Base-by-base conservation (phyloP, 2,113 vertebrate species). In the Myxocyprinus asiaticus region DNA sequence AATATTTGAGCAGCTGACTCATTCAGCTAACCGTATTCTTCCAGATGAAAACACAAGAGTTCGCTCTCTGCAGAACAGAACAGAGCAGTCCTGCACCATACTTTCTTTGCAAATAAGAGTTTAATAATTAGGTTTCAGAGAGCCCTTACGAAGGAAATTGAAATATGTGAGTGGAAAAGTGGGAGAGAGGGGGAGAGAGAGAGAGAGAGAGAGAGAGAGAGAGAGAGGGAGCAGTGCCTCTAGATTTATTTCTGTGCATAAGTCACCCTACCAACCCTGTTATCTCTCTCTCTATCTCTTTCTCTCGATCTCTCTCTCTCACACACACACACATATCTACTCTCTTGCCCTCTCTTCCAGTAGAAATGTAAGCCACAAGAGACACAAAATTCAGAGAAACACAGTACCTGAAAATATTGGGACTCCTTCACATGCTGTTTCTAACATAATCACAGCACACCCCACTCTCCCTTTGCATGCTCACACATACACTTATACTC, bases 1-100 rank as follows among this genome's bases (percentile, higher is more conserved):
- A 91, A 90, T 89, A 87, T 86, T 86, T 85, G 82, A 82, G 85
- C 79, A 75, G 79, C 90, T 90, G 86, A 88, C 87, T 90, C 90
- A 90, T 84, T 88, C 48, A 82, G 76, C 68, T 80, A 83, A 85
- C 82, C 83, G 10, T 88, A 88, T 89, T 89, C 83, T 88, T 89
- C 85, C 58, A 72, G 44, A 72, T 44, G 22, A 50, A 42, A 59
- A 64, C 44, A 82, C 81, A 33, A 33, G 77, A 83, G 77, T 33
- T 33, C 66, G 22, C 47, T 66, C 48, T 70, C n/a, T 10, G 62
- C 1, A 44, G 9, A 59, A 51, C 77, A 65, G 70, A 76, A 33
- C 22, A 33, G 22, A 33, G 22, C 22, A 33, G 68, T 66, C 45
- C 15, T 42, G 44, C 7, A 44, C 9, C 10, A 2, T 33, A 61